Conservation (phyloP, 2,888 invertebrate species). For the Heliconius erato region DNA sequence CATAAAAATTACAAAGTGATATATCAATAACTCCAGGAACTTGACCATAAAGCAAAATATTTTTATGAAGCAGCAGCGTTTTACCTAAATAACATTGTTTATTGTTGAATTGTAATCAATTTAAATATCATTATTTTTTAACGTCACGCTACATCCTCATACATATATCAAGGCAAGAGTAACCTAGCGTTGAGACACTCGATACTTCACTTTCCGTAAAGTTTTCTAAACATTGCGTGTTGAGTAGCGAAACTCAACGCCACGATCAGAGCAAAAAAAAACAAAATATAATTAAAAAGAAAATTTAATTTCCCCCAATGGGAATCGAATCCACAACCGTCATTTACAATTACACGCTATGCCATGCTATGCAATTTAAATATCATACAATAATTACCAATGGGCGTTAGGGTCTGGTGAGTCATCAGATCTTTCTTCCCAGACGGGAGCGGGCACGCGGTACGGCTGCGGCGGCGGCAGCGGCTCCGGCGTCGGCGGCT, state of each 20-base stretch:
- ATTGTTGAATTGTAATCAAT: not conserved
- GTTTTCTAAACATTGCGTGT: too few species aligned
- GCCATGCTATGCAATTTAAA: not conserved
- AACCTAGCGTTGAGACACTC: too few species aligned
- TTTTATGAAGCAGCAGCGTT: not conserved
- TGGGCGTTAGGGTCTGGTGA: slow-evolving; percentile 87
- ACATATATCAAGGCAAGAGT: too few species aligned
- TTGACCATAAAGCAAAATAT: not conserved
- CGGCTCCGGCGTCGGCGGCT: slow-evolving; percentile 84
- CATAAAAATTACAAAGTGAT: too few species aligned
- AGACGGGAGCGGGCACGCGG: slow-evolving; percentile 86
- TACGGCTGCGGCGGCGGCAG: slow-evolving; percentile 81
- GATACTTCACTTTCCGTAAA: too few species aligned
- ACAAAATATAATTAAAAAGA: too few species aligned
- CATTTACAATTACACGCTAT: not conserved
- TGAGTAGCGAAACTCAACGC: too few species aligned
- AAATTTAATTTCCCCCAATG: not conserved
- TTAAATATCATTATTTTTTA: not conserved
- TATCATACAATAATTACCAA: slow-evolving; percentile 74
- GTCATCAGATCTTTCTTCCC: slow-evolving; percentile 86
- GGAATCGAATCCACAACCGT: not conserved
- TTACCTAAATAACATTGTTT: not conserved
- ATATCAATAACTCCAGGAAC: too few species aligned
- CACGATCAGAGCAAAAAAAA: too few species aligned
- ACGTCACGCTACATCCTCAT: too few species aligned